Base-by-base conservation (phyloP, 2,113 vertebrate species). In the Peromyscus leucopus region DNA sequence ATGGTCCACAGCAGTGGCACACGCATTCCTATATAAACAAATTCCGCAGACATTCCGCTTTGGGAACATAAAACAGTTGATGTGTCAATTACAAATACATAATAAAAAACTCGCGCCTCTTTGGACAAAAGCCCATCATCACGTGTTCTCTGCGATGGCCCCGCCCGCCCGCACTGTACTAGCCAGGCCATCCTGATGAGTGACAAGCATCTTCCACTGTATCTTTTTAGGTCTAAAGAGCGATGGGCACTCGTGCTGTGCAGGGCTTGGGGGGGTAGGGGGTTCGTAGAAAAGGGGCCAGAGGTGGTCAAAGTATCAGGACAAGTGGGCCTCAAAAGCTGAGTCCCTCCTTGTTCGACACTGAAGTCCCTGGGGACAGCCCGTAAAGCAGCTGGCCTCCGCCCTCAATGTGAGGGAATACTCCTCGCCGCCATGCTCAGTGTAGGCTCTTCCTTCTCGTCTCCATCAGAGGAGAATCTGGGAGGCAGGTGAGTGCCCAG, bases 181-280 rank as follows among this genome's bases (percentile, higher is more conserved):
- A 98, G 98, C 98, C 96, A 99, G 99, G 99, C 99, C 99, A 99
- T 99, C 98, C 98, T 98, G 99, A 99, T 99, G 99, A 99, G 98
- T 97, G 94, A 91, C 96, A 82, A 93, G 96, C 96, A 91, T 97
- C 96, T 98, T 97, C 98, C 82, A 76, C 96, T 97, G 96, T 75
- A 67, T 97, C 98, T 98, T 98, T 96, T 96, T 96, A 98, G 98
- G 75, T 83, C 96, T 94, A 97, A 16, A 97, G 98, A 97, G 96
- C 65, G 89, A 89, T 0, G 85, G 89, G 91, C 96, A 88, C 39
- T 0, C 39, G 90, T 82, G 72, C 94, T 83, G 51, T 80, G 55
- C 79, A 9, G 86, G 72, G 67, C 42, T 16, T 13, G n/a, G 28
- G 36, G 39, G 71, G 7, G 21, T 10, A 21, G 36, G 69, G 71